These are phyloP conservation scores for Carapus acus DNA, from an alignment of 2,797 vertebrate species.

Conservation along the genomic window DNA sequence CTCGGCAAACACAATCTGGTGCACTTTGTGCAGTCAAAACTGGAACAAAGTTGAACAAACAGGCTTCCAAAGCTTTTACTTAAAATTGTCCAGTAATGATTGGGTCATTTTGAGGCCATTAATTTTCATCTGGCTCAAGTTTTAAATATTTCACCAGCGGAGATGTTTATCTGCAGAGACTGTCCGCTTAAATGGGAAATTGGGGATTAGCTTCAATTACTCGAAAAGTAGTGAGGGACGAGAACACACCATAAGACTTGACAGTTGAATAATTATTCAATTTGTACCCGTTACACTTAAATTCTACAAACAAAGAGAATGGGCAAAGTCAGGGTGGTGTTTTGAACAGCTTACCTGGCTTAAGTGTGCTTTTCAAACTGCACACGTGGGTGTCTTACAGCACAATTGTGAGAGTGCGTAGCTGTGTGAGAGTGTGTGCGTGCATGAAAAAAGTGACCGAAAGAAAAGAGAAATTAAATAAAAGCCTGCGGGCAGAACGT, in stretches of 20 bases:
- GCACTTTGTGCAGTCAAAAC: too few relatives aligned
- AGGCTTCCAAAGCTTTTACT: background rate
- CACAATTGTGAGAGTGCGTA: conserved; percentile 13
- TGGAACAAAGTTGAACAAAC: too few relatives aligned
- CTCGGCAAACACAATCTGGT: too few relatives aligned
- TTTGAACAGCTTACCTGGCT: background rate
- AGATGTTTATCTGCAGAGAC: background rate
- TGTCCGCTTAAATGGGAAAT: background rate
- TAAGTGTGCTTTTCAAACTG: background rate
- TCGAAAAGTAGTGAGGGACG: too few relatives aligned
- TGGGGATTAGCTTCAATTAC: too few relatives aligned
- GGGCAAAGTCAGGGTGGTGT: too few relatives aligned
- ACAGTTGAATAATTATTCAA: too few relatives aligned
- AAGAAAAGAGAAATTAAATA: conserved; percentile 21
- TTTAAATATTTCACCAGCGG: background rate
- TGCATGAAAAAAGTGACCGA: too few relatives aligned
- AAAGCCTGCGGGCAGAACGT: conserved; percentile 13
- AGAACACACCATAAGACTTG: too few relatives aligned
- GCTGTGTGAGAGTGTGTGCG: conserved; percentile 3
- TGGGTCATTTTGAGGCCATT: background rate
- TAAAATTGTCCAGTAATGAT: background rate
- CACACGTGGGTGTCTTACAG: conserved; percentile 1
- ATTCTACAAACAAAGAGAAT: too few relatives aligned
- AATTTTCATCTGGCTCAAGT: background rate
- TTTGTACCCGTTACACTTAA: too few relatives aligned